phyloP scores from a whole-genome alignment of 2,797 vertebrate species.

The Aythya fuligula region DNA sequence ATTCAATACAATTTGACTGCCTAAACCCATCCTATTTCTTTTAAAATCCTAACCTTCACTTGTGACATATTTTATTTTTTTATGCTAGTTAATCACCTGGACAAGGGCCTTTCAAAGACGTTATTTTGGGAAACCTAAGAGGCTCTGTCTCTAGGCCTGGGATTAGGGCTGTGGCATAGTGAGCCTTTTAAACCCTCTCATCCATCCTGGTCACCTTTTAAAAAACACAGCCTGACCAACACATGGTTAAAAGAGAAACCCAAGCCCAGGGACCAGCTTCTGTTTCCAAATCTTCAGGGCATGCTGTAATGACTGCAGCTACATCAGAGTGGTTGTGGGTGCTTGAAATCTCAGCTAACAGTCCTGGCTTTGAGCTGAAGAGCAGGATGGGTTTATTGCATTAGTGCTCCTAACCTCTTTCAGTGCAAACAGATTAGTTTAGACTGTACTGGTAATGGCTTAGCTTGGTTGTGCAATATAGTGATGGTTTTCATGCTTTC shows the following conservation, averaged over 20 bases:
- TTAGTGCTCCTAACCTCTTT: not conserved
- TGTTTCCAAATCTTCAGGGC: not conserved
- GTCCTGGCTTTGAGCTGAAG: not conserved
- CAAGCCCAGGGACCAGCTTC: not conserved
- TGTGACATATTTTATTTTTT: not conserved
- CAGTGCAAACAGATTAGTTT: not conserved
- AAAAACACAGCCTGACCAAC: not conserved
- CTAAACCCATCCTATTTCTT: not conserved
- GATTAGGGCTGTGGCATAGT: not conserved
- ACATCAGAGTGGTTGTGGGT: accelerated
- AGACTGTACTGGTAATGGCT: not conserved
- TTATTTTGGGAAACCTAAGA: not conserved
- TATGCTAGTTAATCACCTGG: not conserved
- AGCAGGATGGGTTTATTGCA: not conserved
- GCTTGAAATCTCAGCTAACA: not conserved
- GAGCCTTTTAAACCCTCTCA: not conserved
- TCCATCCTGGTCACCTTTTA: not conserved
- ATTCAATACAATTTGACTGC: not conserved
- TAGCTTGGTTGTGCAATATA: slow-evolving; percentile 19
- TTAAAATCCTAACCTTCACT: not conserved
- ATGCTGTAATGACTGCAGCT: not conserved
- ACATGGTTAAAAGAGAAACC: not conserved
- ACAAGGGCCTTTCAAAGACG: not conserved
- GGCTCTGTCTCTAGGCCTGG: not conserved
- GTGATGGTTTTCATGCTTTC: slow-evolving; percentile 20